Conservation (phyloP, 2,797 vertebrate species). For the Cebuella pygmaea region DNA sequence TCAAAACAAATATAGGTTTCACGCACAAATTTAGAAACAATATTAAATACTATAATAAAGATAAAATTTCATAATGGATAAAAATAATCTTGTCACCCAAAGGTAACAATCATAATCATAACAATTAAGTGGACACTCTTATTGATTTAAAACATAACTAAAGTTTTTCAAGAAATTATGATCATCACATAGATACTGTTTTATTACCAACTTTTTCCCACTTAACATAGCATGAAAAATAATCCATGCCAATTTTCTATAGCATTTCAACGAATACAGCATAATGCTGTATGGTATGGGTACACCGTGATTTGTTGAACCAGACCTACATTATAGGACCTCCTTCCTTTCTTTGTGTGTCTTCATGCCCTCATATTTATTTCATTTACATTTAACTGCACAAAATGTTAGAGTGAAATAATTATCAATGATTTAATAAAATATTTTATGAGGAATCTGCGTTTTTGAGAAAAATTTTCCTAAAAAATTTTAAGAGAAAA, state of each 20-base stretch:
- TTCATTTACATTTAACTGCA: neutral
- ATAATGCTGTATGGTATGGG: neutral
- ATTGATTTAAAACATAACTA: constrained; percentile 38
- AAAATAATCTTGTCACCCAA: neutral
- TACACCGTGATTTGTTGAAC: constrained; percentile 29
- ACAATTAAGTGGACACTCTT: neutral
- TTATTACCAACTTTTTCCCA: neutral
- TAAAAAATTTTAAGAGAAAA: neutral
- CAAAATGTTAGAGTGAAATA: neutral
- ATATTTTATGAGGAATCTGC: neutral
- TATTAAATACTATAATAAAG: neutral
- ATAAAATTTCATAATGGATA: neutral
- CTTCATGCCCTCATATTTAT: constrained; percentile 5
- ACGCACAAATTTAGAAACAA: neutral
- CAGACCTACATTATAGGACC: neutral
- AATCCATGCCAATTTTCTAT: neutral
- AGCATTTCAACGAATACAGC: constrained; percentile 25
- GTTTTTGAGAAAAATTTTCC: neutral
- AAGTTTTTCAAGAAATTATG: constrained; percentile 30
- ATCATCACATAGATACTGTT: constrained; percentile 13
- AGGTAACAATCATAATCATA: neutral
- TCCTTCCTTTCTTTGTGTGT: neutral
- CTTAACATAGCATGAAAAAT: constrained; percentile 19
- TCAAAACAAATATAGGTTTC: constrained; percentile 25
- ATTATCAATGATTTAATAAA: neutral